Conservation (phyloP, 2,888 invertebrate species). For the Machimus atricapillus region DNA sequence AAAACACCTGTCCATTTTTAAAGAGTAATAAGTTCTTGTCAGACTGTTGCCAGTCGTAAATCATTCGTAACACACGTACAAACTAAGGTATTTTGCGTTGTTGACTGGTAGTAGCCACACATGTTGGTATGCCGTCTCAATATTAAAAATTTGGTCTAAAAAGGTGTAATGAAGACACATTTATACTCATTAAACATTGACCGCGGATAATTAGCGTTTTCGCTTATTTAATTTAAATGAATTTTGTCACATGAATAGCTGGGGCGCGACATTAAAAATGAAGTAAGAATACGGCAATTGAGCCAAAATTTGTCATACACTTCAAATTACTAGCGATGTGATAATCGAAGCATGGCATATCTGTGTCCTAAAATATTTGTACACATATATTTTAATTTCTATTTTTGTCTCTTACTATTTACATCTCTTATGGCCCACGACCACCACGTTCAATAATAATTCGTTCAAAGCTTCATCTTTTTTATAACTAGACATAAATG, state of each 20-base stretch:
- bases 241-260: not conserved
- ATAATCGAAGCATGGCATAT: slow-evolving; percentile 27
- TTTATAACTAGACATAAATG: not conserved
- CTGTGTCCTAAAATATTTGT: not conserved
- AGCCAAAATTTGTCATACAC: slow-evolving; percentile 40
- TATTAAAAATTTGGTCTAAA: not conserved
- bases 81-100: not conserved
- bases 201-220: not conserved
- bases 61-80: not conserved
- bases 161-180: not conserved
- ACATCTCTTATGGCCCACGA: not conserved
- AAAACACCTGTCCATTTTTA: not conserved
- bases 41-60: not conserved
- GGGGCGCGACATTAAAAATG: not conserved
- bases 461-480: not conserved
- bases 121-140: not conserved
- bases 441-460: not conserved
- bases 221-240: not conserved
- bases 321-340: slow-evolving; percentile 33
- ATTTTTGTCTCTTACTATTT: not conserved
- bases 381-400: not conserved
- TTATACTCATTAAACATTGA: not conserved
- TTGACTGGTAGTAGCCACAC: not conserved
- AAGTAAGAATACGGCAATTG: not conserved
- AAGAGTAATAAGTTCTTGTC: not conserved